Evolutionary conservation across 2,888 invertebrate species (phyloP).

Genomic region (Hypselothyrea guttata): DNA sequence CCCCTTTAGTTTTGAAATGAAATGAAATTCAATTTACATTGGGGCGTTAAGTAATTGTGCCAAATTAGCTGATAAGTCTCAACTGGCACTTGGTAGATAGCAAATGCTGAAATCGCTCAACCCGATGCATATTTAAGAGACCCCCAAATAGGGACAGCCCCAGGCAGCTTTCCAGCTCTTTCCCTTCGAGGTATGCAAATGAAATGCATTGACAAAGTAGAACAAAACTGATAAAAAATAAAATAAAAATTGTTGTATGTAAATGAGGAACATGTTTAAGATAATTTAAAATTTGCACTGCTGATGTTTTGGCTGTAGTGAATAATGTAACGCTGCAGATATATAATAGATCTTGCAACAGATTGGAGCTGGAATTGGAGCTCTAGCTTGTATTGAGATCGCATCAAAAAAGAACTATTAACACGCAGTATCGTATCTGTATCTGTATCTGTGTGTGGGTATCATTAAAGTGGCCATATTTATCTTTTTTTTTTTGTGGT

Average conservation of each 20-base stretch:
- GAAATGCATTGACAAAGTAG: not conserved
- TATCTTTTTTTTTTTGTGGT: conserved; percentile 8
- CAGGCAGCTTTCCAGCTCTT: too few relatives aligned
- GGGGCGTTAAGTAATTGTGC: conserved; percentile 49
- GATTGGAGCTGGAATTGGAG: conserved; percentile 1
- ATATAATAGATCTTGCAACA: conserved; percentile 22
- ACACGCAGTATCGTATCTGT: conserved; percentile 11
- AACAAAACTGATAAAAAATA: conserved; percentile 9
- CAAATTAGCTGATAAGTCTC: conserved; percentile 45
- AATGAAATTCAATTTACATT: conserved; percentile 24
- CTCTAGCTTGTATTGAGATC: conserved; percentile 1
- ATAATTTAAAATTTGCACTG: conserved; percentile 6
- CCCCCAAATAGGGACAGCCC: not conserved
- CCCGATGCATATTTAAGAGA: not conserved
- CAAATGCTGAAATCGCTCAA: conserved; percentile 30
- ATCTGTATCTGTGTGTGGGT: conserved; percentile 6
- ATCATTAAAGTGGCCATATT: conserved; percentile 28
- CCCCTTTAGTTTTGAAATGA: conserved; percentile 3
- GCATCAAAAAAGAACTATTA: conserved; percentile 42
- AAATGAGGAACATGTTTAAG: conserved; percentile 5
- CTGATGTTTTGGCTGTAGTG: conserved; percentile 2
- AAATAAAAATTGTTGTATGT: conserved; percentile 3
- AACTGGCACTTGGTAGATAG: conserved; percentile 6
- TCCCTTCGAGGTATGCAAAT: conserved; percentile 11
- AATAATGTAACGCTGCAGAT: conserved; percentile 10